phyloP scores from a whole-genome alignment of 2,113 vertebrate genomes.

The Solenodon paradoxus region DNA sequence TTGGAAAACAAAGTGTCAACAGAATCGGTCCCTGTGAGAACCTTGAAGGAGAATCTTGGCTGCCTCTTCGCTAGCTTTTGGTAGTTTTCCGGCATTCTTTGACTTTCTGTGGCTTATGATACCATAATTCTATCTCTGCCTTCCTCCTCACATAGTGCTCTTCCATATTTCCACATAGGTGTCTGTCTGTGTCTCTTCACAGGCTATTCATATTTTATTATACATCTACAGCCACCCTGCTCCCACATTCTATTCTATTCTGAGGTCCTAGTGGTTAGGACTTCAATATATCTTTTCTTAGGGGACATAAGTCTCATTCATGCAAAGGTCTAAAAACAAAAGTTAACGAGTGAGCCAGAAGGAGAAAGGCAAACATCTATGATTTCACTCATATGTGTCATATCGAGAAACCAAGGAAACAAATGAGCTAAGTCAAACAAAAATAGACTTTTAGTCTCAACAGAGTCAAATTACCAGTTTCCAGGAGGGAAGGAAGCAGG shows the following conservation, averaged over 20 bases:
- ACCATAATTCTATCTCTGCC: not conserved
- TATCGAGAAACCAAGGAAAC: too few species aligned
- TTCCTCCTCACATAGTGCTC: not conserved
- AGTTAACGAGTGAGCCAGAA: too few species aligned
- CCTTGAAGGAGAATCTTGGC: not conserved
- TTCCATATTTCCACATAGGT: not conserved
- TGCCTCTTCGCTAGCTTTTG: not conserved
- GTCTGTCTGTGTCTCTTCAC: not conserved
- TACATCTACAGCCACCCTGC: not conserved
- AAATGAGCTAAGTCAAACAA: too few species aligned
- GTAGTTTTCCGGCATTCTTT: too few species aligned
- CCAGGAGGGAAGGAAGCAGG: too few species aligned
- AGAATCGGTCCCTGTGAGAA: not conserved
- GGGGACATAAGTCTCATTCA: not conserved
- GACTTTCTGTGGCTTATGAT: not conserved
- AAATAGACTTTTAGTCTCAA: too few species aligned
- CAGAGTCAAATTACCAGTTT: too few species aligned
- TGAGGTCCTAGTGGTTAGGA: not conserved
- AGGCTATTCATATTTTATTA: not conserved
- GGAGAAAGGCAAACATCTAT: too few species aligned
- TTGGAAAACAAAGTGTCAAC: not conserved
- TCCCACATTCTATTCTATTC: not conserved
- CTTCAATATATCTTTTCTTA: not conserved
- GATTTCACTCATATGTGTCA: too few species aligned
- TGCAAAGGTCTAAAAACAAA: not conserved